phyloP scores from a whole-genome alignment of 92 coral and sea anemone species.

The Epizoanthus ramosus region DNA sequence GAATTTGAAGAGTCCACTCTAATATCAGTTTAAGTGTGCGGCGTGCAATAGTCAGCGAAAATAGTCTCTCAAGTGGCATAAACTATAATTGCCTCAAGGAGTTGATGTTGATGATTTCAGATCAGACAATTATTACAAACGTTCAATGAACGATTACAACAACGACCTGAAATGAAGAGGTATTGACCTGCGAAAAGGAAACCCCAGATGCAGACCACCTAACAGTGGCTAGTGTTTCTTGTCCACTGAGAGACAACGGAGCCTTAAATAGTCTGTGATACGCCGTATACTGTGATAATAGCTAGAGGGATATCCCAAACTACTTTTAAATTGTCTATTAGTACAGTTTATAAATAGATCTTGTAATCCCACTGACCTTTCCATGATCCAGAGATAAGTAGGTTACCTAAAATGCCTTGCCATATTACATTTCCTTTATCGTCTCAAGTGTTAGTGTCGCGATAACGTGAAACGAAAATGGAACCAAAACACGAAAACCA shows the following conservation, averaged over 20 bases:
- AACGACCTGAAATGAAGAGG: background rate
- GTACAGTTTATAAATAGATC: slow-evolving; percentile 29
- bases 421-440: background rate
- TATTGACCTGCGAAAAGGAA: background rate
- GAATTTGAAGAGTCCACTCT: background rate
- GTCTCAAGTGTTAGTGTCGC: slow-evolving; percentile 41
- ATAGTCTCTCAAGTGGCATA: no score
- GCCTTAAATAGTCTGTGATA: background rate
- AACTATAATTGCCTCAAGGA: background rate
- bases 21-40: background rate
- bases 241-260: background rate
- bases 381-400: slow-evolving; percentile 1
- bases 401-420: slow-evolving; percentile 15
- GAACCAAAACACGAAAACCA: slow-evolving; percentile 33
- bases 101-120: background rate
- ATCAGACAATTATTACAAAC: background rate
- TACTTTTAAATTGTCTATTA: background rate
- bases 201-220: slow-evolving; percentile 5
- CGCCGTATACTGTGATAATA: slow-evolving; percentile 5
- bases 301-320: slow-evolving; percentile 6
- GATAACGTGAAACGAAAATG: slow-evolving; percentile 30
- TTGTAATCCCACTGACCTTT: slow-evolving; percentile 36
- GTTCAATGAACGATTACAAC: background rate
- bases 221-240: background rate
- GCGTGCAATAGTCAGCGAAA: no score